Conservation (phyloP, 2,888 invertebrate genomes). For the Apamea epomidion region DNA sequence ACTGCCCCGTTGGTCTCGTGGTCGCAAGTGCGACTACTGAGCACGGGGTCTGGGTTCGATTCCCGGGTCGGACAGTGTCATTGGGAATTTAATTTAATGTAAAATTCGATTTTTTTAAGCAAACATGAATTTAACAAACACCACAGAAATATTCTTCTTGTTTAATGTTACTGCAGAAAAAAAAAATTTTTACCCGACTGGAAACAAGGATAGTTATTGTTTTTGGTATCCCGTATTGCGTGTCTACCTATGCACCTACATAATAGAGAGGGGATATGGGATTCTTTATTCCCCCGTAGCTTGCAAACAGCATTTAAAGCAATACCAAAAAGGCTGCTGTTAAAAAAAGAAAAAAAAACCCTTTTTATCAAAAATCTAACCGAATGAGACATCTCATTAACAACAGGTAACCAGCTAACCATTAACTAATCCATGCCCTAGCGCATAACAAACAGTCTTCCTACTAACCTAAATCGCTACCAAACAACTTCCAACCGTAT, state of each 20-base stretch:
- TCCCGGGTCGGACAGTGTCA: too few species aligned
- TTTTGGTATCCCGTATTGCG: too few species aligned
- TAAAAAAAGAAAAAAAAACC: background rate
- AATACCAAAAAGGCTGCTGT: background rate
- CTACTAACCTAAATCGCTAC: constrained; percentile 51
- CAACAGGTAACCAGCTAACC: constrained; percentile 20
- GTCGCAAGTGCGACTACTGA: background rate
- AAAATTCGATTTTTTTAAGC: too few species aligned
- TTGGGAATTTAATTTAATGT: too few species aligned
- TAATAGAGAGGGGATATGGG: too few species aligned
- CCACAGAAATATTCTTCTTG: too few species aligned
- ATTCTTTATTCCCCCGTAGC: background rate
- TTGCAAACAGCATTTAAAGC: background rate
- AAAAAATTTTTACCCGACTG: too few species aligned
- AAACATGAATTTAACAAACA: too few species aligned
- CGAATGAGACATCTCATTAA: background rate
- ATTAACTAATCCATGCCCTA: constrained; percentile 21
- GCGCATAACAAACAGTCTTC: constrained; percentile 21
- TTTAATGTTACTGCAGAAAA: too few species aligned
- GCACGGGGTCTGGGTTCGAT: background rate
- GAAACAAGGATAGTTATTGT: too few species aligned
- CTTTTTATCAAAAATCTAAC: background rate
- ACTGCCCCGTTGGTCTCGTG: background rate
- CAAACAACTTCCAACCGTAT: constrained; percentile 41
- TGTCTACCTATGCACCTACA: too few species aligned